Evolutionary conservation across 2,888 invertebrate genomes (phyloP), one percentile per base, ranked within the genome.

Genomic region (Sipha maydis): DNA sequence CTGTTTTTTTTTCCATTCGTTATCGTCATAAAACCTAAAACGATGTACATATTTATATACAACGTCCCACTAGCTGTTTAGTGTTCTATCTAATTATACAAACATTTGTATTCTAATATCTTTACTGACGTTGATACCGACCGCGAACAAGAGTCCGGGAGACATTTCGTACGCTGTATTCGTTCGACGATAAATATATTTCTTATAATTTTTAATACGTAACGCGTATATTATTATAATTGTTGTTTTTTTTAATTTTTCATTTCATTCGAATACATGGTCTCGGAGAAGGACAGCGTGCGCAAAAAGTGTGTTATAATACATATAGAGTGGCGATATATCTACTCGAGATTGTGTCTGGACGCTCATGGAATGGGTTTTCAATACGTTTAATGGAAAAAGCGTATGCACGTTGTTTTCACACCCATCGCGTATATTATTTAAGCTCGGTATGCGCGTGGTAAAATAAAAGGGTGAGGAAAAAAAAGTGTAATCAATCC

Each of bases 351-450:
- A 28, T 38, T 38, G 54, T 17, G 67, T 77, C 67, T 67, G 85
- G 77, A 88, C 80, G 80, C 41, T 75, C 41, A 31, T 88, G 38
- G 61, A 88, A 88, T 80, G 80, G 56, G 41, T 80, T 88, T 88
- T 88, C 86, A 88, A 88, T 88, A 88, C 78, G 41, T 80, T 86
- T 88, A 88, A 88, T 88, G 86, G 86, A 80, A 88, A 80, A 56
- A 71, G 38, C 79, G 79, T 79, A 69, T 54, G 56, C 9, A 14
- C 21, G 56, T 38, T 86, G 86, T 86, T 80, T 86, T 79, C 48
- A 85, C 85, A 78, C 85, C 61, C 85, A 38, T 73, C 56, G 79
- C 73, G 56, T 75, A 85, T 77, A 77, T 85, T 85, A 79, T 86
- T 86, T 80, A 86, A 80, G 79, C 73, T 78, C 77, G 77, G 69